Percentiles rank a stretch among this genome's conserved stretches.
These are phyloP conservation scores for Picathartes gymnocephalus DNA, from an alignment of 2,113 vertebrate species.

Conservation along the genomic window DNA sequence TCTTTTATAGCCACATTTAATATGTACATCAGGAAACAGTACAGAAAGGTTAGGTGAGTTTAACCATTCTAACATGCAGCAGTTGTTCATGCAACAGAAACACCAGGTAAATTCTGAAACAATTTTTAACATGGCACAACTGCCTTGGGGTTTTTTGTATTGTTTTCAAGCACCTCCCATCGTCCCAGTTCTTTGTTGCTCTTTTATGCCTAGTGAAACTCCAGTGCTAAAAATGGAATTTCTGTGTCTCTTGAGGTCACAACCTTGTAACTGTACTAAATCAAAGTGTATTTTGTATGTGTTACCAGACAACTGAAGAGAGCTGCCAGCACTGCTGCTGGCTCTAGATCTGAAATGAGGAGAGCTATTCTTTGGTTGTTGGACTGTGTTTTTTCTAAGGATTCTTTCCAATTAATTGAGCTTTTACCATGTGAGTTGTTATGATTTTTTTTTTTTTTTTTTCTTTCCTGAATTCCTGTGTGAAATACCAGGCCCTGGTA, in stretches of 20 bases:
- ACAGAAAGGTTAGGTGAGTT: constrained; percentile 27
- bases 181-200: not conserved
- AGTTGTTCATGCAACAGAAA: not conserved
- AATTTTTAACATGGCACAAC: not conserved
- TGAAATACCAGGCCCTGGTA: not conserved
- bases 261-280: not conserved
- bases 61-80: constrained; percentile 8
- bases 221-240: constrained; percentile 30
- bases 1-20: constrained; percentile 2
- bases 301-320: not conserved
- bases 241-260: not conserved
- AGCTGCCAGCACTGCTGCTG: not conserved
- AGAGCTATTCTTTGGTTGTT: not conserved
- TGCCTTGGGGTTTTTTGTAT: not conserved
- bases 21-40: not conserved
- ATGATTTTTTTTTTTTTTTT: not conserved
- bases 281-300: not conserved
- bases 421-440: not conserved
- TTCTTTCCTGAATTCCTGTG: not conserved
- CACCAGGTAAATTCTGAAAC: not conserved
- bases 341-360: not conserved
- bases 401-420: not conserved
- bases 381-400: not conserved
- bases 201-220: not conserved
- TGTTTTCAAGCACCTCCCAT: not conserved